Evolutionary conservation across 1,140 invertebrate species (phyloP), one percentile per base, ranked within the genome.

Genomic region (Drosophila arizonae): DNA sequence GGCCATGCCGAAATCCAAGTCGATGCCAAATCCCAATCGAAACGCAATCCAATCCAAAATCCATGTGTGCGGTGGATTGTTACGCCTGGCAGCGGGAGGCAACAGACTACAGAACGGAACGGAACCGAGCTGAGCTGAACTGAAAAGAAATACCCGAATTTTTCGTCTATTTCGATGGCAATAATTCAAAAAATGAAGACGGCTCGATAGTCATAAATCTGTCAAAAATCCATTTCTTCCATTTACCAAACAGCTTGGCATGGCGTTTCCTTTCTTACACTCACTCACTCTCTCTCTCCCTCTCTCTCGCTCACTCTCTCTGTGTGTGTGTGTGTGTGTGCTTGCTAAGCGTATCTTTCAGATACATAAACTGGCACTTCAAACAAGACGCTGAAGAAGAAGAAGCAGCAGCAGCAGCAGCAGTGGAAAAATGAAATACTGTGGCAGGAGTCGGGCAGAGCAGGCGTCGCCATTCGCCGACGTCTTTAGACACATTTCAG

Each of bases 191-290:
- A 84, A 81, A 85, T 74, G 76, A 91, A 82, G 86, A 85, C 80
- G 90, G 81, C 82, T 85, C 90, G 90, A 91, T 91, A 91, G 86
- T 90, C 86, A 88, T 90, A 90, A 90, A 91, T 91, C 90, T 91
- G 90, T 91, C 90, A 91, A 90, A 91, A 91, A 91, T 91, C 90
- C 90, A 91, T 91, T 91, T 91, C 86, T 91, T 91, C 72, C 90
- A 91, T 91, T 87, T 91, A 79, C 82, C 76, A 74, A 75, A 77
- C 79, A 81, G 77, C 79, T 70, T 79, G 72, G 63, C 70, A 76
- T 77, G 85, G 77, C 79, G 80, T 87, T 85, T 85, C 68, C 79
- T 90, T 82, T 72, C 57, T 72, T 79, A 15, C 43, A 33, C 43
- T 45, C 43, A 45, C 43, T 61, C 66, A 17, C 50, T 71, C 21